Percentiles rank a stretch among this genome's conserved stretches.
phyloP scores from a whole-genome alignment of 2,113 vertebrate species.

The Lota lota region DNA sequence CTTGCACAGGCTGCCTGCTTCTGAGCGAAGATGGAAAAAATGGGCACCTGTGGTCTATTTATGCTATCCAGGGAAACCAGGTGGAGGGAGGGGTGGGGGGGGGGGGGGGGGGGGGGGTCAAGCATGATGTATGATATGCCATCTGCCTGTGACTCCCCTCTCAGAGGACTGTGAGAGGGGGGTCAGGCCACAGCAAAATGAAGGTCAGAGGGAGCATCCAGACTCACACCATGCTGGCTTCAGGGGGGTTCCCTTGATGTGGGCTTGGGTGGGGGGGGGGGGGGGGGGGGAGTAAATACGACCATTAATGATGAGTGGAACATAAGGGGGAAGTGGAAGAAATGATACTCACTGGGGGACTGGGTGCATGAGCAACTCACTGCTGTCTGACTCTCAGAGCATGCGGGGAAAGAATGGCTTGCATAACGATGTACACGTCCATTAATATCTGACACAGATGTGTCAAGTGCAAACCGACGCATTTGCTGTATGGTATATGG shows the following conservation, averaged over 20 bases:
- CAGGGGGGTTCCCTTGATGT: constrained; percentile 47
- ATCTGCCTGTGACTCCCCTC: constrained; percentile 68
- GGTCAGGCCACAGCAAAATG: constrained; percentile 53
- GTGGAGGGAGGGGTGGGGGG: constrained; percentile 59
- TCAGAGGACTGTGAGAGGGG: constrained; percentile 52
- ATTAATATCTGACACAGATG: too few relatives aligned
- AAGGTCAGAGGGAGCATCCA: constrained; percentile 64
- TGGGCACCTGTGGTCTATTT: constrained; percentile 43
- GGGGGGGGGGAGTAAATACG: too few relatives aligned
- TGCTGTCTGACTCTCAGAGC: not conserved
- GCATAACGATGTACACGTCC: too few relatives aligned
- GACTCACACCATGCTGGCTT: constrained; percentile 45
- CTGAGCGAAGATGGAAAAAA: constrained; percentile 36
- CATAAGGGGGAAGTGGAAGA: not conserved
- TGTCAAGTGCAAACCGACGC: too few relatives aligned
- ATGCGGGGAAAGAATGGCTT: not conserved
- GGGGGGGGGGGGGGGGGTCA: constrained; percentile 60
- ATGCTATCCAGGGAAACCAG: constrained; percentile 47
- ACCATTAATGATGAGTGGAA: too few relatives aligned
- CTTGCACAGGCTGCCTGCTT: constrained; percentile 33
- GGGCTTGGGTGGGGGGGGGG: not conserved
- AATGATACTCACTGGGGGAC: not conserved
- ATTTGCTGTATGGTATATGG: too few relatives aligned
- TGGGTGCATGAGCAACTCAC: not conserved
- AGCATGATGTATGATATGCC: constrained; percentile 67